These are phyloP conservation scores for Myotis findleyi DNA, from an alignment of 2,797 vertebrate species.

Conservation along the genomic window DNA sequence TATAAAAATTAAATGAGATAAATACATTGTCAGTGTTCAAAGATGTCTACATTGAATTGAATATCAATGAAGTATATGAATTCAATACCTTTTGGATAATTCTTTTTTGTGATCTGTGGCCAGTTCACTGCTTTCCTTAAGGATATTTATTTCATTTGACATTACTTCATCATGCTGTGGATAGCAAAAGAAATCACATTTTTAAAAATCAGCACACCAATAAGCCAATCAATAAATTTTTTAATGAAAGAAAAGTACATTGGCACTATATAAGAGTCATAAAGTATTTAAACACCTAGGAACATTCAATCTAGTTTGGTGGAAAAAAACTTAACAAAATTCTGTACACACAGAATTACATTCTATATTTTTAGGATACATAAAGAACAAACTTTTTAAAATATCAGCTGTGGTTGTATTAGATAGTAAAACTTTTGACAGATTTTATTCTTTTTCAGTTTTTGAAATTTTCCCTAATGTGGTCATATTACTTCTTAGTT, in stretches of 20 bases:
- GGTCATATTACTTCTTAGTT: not conserved
- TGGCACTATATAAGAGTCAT: not conserved
- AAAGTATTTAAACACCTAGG: slow-evolving; percentile 13
- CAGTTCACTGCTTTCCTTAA: not conserved
- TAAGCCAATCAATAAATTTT: not conserved
- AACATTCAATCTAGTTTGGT: slow-evolving; percentile 15
- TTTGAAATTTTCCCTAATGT: slow-evolving; percentile 43
- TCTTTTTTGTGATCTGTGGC: not conserved
- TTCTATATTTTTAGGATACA: not conserved
- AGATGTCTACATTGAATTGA: not conserved
- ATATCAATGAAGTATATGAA: slow-evolving; percentile 9
- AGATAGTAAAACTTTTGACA: slow-evolving; percentile 5
- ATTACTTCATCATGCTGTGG: slow-evolving; percentile 54
- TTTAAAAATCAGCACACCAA: not conserved
- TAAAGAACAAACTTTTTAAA: slow-evolving; percentile 45
- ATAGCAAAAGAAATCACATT: not conserved
- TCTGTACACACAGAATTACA: not conserved
- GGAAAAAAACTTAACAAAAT: not conserved
- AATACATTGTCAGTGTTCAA: not conserved
- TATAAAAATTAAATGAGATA: slow-evolving; percentile 45
- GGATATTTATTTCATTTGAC: fast-evolving
- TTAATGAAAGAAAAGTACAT: not conserved
- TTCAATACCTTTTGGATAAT: slow-evolving; percentile 79
- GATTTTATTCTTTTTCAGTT: slow-evolving; percentile 19
- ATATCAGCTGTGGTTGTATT: not conserved